Conservation (phyloP, 2,888 invertebrate species). For the Apotomis betuletana region DNA sequence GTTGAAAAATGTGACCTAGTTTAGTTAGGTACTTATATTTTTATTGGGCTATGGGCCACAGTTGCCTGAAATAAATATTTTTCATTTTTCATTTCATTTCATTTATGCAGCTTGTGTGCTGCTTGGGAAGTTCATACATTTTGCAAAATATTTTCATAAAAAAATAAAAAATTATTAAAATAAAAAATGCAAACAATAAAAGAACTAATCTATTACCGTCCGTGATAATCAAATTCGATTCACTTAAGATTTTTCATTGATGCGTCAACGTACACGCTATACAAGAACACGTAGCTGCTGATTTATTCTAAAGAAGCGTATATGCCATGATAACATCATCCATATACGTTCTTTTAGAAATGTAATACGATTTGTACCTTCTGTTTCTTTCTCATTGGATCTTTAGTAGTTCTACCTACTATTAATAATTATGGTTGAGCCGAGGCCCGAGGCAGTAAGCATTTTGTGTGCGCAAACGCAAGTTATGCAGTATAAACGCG, state of each 20-base stretch:
- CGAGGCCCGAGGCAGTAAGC: neutral
- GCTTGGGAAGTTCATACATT: too few relatives aligned
- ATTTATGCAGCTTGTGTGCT: too few relatives aligned
- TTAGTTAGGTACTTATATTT: too few relatives aligned
- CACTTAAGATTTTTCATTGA: conserved; percentile 14
- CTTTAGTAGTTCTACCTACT: neutral
- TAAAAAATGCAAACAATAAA: too few relatives aligned
- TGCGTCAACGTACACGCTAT: neutral
- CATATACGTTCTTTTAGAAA: neutral
- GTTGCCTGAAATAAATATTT: too few relatives aligned
- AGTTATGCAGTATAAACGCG: conserved; percentile 7
- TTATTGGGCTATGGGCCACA: too few relatives aligned
- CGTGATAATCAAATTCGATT: neutral
- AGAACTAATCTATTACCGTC: too few relatives aligned
- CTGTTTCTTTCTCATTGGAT: conserved; percentile 1
- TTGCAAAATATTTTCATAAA: too few relatives aligned
- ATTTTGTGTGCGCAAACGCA: neutral
- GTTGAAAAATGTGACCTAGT: too few relatives aligned
- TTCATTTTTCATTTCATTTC: too few relatives aligned
- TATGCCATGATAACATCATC: neutral
- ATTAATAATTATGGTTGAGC: neutral
- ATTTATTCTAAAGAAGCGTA: neutral
- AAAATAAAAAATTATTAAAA: too few relatives aligned
- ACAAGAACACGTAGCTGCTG: neutral
- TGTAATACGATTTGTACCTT: neutral